phyloP scores from a whole-genome alignment of 2,888 invertebrate genomes.

The Caenorhabditis virilis region DNA sequence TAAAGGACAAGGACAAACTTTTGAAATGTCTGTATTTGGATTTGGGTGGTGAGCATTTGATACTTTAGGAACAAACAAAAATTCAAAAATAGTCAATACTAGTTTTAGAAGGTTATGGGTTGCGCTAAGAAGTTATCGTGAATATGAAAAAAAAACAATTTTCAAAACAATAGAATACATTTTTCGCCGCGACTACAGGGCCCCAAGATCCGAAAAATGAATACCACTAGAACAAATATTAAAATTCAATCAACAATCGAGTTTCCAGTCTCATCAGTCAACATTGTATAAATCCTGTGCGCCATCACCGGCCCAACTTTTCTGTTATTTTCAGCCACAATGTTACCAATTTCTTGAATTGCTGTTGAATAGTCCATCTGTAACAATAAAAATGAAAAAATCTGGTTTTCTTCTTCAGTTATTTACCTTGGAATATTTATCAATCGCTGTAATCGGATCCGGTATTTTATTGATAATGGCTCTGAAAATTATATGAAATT shows the following conservation, averaged over 20 bases:
- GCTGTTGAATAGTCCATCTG: constrained; percentile 39
- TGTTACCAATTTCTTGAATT: constrained; percentile 26
- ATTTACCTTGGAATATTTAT: constrained; percentile 20
- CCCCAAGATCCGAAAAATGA: too few species aligned
- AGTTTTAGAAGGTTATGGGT: too few species aligned
- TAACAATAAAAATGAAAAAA: constrained; percentile 4
- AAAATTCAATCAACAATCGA: constrained; percentile 39
- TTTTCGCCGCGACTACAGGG: too few species aligned
- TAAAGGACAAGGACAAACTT: too few species aligned
- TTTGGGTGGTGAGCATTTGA: too few species aligned
- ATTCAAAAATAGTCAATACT: too few species aligned
- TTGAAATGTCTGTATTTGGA: too few species aligned
- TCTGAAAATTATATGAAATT: constrained; percentile 3
- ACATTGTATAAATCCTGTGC: constrained; percentile 39
- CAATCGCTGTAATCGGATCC: constrained; percentile 33
- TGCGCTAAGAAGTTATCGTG: too few species aligned
- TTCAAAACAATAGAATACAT: too few species aligned
- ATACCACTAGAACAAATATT: too few species aligned
- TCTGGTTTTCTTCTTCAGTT: neutral
- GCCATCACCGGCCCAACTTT: constrained; percentile 44
- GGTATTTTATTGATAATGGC: constrained; percentile 36
- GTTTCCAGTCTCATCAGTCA: constrained; percentile 41
- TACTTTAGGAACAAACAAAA: too few species aligned
- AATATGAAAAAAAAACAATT: too few species aligned
- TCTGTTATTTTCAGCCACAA: constrained; percentile 38